Percentiles rank a stretch among this genome's conserved stretches.
Conservation (phyloP, 2,888 invertebrate genomes). For the Chaetogeoica ovagalla region DNA sequence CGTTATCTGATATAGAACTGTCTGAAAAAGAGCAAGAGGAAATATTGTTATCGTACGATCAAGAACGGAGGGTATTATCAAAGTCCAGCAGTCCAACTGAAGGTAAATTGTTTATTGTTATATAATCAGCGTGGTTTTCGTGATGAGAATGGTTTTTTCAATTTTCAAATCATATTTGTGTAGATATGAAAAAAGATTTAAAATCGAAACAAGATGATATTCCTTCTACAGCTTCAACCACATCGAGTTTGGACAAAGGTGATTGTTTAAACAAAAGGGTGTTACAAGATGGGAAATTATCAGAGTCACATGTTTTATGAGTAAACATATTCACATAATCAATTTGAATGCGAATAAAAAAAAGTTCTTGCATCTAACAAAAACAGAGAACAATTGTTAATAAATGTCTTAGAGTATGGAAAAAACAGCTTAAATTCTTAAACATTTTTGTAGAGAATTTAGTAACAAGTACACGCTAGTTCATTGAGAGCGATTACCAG, state of each 20-base stretch:
- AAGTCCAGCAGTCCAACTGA: slow-evolving; percentile 41
- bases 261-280: not conserved
- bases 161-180: not conserved
- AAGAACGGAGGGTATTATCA: slow-evolving; percentile 62
- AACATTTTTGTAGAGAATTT: not conserved
- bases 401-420: not conserved
- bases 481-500: not conserved
- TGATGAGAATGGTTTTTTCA: not conserved
- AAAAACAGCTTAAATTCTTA: not conserved
- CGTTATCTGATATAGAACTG: slow-evolving; percentile 65
- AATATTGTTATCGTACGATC: slow-evolving; percentile 71
- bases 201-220: slow-evolving; percentile 49
- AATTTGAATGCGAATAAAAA: not conserved
- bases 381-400: not conserved
- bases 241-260: slow-evolving; percentile 51
- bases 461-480: not conserved
- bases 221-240: slow-evolving; percentile 49
- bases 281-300: not conserved
- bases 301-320: not conserved
- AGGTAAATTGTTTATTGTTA: slow-evolving; percentile 17
- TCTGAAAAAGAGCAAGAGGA: slow-evolving; percentile 73
- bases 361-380: not conserved
- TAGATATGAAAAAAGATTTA: slow-evolving; percentile 44
- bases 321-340: not conserved
- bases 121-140: not conserved